Evolutionary conservation across 2,888 invertebrate species (phyloP).

Genomic region (Chaetoderma sp.): DNA sequence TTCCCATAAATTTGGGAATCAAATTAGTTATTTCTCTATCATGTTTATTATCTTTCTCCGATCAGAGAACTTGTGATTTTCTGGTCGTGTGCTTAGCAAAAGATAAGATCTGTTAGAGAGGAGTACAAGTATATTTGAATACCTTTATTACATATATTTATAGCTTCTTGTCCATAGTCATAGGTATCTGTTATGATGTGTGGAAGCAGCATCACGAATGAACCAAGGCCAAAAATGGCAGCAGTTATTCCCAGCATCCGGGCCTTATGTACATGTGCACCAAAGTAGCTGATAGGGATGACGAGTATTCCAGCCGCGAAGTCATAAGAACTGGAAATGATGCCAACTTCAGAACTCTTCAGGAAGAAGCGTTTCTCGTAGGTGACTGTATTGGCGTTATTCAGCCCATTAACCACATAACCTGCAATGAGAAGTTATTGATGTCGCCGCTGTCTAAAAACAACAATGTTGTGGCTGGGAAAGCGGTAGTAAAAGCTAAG

Average conservation of each 20-base stretch:
- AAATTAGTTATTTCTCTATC: too few relatives aligned
- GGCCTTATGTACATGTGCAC: constrained; percentile 70
- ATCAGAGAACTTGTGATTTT: too few relatives aligned
- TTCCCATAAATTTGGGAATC: too few relatives aligned
- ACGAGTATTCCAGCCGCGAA: constrained; percentile 36
- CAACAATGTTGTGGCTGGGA: too few relatives aligned
- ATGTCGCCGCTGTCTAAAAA: too few relatives aligned
- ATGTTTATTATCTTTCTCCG: too few relatives aligned
- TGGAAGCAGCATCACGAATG: constrained; percentile 82
- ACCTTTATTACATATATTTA: background rate
- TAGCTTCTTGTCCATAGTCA: constrained; percentile 18
- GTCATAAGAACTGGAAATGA: constrained; percentile 41
- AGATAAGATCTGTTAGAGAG: too few relatives aligned
- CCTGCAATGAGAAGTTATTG: constrained; percentile 25
- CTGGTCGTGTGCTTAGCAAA: too few relatives aligned
- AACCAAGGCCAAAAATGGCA: constrained; percentile 76
- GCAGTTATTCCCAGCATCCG: constrained; percentile 79
- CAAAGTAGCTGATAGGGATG: constrained; percentile 17
- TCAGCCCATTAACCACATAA: constrained; percentile 37
- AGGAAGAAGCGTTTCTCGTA: constrained; percentile 41
- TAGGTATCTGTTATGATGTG: constrained; percentile 81
- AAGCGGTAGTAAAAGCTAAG: background rate
- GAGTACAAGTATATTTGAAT: too few relatives aligned
- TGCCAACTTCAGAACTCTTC: constrained; percentile 30
- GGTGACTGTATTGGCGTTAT: constrained; percentile 36